Base-by-base conservation (phyloP, 2,797 vertebrate genomes). In the Molossus molossus region DNA sequence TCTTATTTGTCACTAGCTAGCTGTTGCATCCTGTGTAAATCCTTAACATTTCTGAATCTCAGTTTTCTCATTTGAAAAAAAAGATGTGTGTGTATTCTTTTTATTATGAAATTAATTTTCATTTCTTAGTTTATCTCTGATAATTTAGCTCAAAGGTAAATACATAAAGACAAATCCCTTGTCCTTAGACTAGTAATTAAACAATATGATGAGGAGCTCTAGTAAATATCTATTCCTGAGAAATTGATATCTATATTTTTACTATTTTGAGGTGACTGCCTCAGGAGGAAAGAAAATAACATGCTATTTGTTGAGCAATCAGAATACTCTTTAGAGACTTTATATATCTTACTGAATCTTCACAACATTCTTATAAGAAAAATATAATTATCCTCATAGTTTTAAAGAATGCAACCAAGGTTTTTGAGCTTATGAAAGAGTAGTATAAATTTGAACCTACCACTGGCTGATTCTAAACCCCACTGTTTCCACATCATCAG, bases 111-210 rank as follows among this genome's bases (percentile, higher is more conserved):
- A 58, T 50, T 0, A 9, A 72, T 88, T 89, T 90, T 64, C 64
- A 90, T 82, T 69, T 94, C 45, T 81, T 57, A 83, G 15, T 73
- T 77, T 87, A 62, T 18, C 50, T 87, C n/a, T 83, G 8, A 64
- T 45, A 45, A 3, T 75, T 1, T 83, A 62, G 27, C 37, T 45
- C 40, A 87, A 58, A 18, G 65, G 12, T 60, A 53, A 87, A 75
- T 69, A 60, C 0, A 87, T 65, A 53, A 90, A 60, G 29, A 79
- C 45, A 29, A 88, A 88, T 60, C 70, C 11, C 8, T 5, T 83
- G 72, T 23, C 12, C n/a, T 79, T 15, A 69, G 50, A 8, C 21
- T 86, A 65, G 3, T 76, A 70, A 23, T 67, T 90, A 75, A 60
- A 67, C 6, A 84, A 53, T 64, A n/a, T 27, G 1, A 79, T 94